Percentiles rank a stretch among this genome's conserved stretches.
Conservation (phyloP, 2,888 invertebrate genomes). For the Protodeltote pygarga region DNA sequence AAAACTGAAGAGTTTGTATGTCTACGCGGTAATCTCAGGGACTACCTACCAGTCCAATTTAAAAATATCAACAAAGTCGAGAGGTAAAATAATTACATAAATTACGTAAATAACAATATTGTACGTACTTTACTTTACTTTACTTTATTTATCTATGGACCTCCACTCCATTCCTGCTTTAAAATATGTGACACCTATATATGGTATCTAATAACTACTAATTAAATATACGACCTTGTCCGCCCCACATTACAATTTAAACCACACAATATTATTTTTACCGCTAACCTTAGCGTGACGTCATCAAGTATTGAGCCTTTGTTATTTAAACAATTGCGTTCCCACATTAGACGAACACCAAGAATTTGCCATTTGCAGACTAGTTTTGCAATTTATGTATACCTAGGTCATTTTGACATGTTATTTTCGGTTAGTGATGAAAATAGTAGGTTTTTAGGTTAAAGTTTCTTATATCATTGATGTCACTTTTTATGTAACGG, state of each 20-base stretch:
- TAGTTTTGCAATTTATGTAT: constrained; percentile 28
- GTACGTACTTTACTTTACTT: no score
- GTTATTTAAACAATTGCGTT: constrained; percentile 60
- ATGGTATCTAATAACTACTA: no score
- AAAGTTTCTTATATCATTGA: constrained; percentile 8
- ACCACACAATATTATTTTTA: constrained; percentile 41
- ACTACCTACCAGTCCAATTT: no score
- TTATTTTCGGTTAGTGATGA: constrained; percentile 2
- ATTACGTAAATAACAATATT: no score
- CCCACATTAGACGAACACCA: constrained; percentile 51
- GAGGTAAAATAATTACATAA: no score
- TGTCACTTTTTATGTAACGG: constrained; percentile 14
- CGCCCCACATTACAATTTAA: constrained; percentile 24
- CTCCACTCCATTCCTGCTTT: no score
- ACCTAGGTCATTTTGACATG: constrained; percentile 9
- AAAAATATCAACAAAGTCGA: no score
- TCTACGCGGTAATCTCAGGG: no score
- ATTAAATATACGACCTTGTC: constrained; percentile 31
- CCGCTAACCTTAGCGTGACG: constrained; percentile 58
- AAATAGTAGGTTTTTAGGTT: constrained; percentile 13
- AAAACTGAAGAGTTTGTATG: no score
- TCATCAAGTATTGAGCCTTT: constrained; percentile 55
- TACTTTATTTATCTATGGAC: no score
- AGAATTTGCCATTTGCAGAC: constrained; percentile 41
- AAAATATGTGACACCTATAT: no score